Conservation (phyloP, 2,888 invertebrate genomes). For the Drosophila sordidapex region DNA sequence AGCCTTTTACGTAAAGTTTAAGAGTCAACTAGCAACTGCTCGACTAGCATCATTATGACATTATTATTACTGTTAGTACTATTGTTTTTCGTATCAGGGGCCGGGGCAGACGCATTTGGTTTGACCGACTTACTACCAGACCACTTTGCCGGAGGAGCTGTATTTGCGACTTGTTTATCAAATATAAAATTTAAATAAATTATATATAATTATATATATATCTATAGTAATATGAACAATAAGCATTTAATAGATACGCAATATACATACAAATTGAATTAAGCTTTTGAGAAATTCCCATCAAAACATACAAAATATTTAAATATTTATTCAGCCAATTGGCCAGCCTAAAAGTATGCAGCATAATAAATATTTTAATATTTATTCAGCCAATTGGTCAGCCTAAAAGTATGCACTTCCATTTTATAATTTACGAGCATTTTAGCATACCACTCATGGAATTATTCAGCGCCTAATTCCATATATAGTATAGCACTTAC, state of each 20-base stretch:
- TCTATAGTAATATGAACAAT: not conserved
- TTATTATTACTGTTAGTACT: not conserved
- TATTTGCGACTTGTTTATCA: slow-evolving; percentile 12
- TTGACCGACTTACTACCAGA: slow-evolving; percentile 72
- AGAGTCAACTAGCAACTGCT: slow-evolving; percentile 11
- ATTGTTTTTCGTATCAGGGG: not conserved
- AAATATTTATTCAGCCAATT: not conserved
- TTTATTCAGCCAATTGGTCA: not conserved
- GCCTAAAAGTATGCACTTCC: slow-evolving; percentile 57
- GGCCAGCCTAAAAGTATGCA: slow-evolving; percentile 12
- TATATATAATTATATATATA: not conserved
- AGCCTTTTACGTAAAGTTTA: slow-evolving; percentile 24
- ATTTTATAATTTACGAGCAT: not conserved
- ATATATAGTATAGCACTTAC: not conserved
- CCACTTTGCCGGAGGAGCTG: slow-evolving; percentile 56
- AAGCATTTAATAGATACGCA: not conserved
- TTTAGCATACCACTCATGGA: not conserved
- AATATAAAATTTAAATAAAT: not conserved
- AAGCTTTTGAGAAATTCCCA: not conserved
- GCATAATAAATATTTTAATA: not conserved
- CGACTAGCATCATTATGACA: not conserved
- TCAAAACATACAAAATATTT: not conserved
- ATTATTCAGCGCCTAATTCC: not conserved
- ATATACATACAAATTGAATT: not conserved
- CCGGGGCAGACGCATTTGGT: slow-evolving; percentile 27